These are phyloP conservation scores for Epizoanthus illoricatus DNA, from an alignment of 92 coral and sea anemone genomes.

Conservation along the genomic window DNA sequence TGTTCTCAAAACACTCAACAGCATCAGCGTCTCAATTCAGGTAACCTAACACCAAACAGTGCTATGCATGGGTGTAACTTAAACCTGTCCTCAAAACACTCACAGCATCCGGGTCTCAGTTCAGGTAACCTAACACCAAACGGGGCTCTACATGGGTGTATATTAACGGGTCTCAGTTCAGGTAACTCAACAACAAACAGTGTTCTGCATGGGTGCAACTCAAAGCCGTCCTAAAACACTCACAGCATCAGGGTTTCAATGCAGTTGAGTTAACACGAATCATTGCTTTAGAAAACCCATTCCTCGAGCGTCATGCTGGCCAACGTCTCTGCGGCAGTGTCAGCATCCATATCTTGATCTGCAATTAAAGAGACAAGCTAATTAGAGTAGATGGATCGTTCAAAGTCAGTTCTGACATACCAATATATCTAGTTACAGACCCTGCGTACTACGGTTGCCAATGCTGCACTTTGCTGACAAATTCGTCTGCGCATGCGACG, in stretches of 20 bases:
- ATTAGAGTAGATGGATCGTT: too few species aligned
- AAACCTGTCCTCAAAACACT: background rate
- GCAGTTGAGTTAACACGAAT: background rate
- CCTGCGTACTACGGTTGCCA: too few species aligned
- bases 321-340: constrained; percentile 57
- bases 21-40: background rate
- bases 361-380: background rate
- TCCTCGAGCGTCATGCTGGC: constrained; percentile 75
- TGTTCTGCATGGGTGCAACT: background rate
- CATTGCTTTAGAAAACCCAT: constrained; percentile 68
- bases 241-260: background rate
- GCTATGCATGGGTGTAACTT: background rate
- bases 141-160: background rate
- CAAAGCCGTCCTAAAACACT: background rate
- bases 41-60: background rate
- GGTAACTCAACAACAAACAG: background rate
- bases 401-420: too few species aligned
- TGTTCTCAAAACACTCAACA: background rate
- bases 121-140: background rate
- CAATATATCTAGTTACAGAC: too few species aligned
- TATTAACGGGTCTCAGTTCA: background rate
- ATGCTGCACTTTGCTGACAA: too few species aligned
- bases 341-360: constrained; percentile 60
- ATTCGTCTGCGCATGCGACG: too few species aligned
- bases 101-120: background rate